Percentiles rank a stretch among this genome's conserved stretches.
These are phyloP conservation scores for Manis pentadactyla DNA, from an alignment of 2,797 vertebrate species.

Conservation along the genomic window DNA sequence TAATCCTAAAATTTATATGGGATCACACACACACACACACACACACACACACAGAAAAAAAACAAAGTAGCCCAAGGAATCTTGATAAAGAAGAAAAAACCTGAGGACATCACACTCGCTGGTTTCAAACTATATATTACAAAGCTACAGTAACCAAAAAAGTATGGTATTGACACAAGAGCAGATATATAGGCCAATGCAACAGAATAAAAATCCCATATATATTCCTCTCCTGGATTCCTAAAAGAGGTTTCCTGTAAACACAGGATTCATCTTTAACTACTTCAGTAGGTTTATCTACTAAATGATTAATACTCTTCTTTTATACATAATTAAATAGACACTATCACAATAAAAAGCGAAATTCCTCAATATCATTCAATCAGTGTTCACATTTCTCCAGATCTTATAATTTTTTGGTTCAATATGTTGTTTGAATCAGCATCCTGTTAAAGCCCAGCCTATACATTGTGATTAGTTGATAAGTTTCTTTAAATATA, in stretches of 20 bases:
- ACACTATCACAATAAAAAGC: neutral
- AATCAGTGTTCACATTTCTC: neutral
- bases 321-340: neutral
- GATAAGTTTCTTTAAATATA: neutral
- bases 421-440: neutral
- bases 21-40: too few relatives aligned
- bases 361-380: neutral
- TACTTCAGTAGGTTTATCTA: neutral
- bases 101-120: too few relatives aligned
- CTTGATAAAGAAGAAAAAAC: too few relatives aligned
- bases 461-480: neutral
- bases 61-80: too few relatives aligned
- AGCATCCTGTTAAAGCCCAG: neutral
- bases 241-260: neutral
- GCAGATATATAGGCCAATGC: too few relatives aligned
- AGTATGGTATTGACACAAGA: too few relatives aligned
- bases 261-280: neutral
- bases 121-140: too few relatives aligned
- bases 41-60: too few relatives aligned
- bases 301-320: neutral
- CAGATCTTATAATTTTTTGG: neutral
- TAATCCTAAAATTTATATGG: too few relatives aligned
- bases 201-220: too few relatives aligned
- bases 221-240: neutral
- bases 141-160: too few relatives aligned